phyloP scores from a whole-genome alignment of 2,888 invertebrate species.

The Brachyopa scutellaris region DNA sequence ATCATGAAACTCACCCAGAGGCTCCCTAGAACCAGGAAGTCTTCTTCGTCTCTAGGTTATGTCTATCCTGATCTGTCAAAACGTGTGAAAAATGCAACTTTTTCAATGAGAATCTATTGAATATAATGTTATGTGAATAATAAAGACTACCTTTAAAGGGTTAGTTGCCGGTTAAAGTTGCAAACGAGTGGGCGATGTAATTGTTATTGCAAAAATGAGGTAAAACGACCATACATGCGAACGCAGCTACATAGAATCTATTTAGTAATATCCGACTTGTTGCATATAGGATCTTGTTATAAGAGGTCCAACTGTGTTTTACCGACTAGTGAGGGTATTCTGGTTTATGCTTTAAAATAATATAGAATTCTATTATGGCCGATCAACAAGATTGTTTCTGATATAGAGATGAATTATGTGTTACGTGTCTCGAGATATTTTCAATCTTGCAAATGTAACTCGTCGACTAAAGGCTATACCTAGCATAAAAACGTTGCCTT shows the following conservation, averaged over 20 bases:
- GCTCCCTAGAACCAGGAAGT: constrained; percentile 54
- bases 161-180: background rate
- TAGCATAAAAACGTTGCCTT: too few relatives aligned
- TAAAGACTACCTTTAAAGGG: background rate
- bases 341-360: too few relatives aligned
- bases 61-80: constrained; percentile 74
- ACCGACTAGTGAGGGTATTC: too few relatives aligned
- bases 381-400: too few relatives aligned
- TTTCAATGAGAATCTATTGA: constrained; percentile 21
- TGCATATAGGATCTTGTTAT: too few relatives aligned
- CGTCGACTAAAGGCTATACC: too few relatives aligned
- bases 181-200: background rate
- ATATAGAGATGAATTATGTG: too few relatives aligned
- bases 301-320: too few relatives aligned
- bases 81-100: constrained; percentile 57
- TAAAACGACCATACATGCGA: background rate
- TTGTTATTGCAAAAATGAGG: background rate
- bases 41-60: constrained; percentile 78
- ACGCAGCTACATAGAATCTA: too few relatives aligned
- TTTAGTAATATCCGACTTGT: background rate
- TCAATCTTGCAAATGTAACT: too few relatives aligned
- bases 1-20: constrained; percentile 51
- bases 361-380: too few relatives aligned
- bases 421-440: too few relatives aligned
- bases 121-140: constrained; percentile 14